Percentiles rank a stretch among this genome's conserved stretches.
phyloP scores from a whole-genome alignment of 2,888 invertebrate genomes.

The Amblyjoppa proteus region DNA sequence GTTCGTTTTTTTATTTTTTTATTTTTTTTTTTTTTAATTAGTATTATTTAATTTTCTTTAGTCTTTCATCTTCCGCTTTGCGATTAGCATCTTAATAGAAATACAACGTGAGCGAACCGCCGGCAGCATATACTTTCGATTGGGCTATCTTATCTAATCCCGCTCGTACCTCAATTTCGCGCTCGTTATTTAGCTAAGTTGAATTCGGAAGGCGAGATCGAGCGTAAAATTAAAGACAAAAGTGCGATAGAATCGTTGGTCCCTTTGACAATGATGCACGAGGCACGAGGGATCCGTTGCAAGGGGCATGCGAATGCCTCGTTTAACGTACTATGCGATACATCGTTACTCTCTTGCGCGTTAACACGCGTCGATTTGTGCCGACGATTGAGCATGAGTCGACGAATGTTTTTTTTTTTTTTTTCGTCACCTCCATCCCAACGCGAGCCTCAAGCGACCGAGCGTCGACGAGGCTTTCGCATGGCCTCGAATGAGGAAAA shows the following conservation, averaged over 20 bases:
- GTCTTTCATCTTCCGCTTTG: neutral
- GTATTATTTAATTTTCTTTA: neutral
- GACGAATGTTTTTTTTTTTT: neutral
- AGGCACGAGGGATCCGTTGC: slow-evolving; percentile 47
- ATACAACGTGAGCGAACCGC: slow-evolving; percentile 18
- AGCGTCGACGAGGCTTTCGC: neutral
- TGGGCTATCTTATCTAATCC: slow-evolving; percentile 13
- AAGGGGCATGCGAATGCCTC: slow-evolving; percentile 7
- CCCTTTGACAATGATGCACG: slow-evolving; percentile 48
- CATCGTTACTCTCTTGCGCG: neutral
- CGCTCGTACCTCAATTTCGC: neutral
- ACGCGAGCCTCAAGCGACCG: neutral
- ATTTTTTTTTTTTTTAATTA: too few species aligned
- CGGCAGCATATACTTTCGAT: slow-evolving; percentile 39
- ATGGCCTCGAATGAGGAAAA: slow-evolving; percentile 9
- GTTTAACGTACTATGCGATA: neutral
- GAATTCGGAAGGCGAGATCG: slow-evolving; percentile 35
- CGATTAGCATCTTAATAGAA: slow-evolving; percentile 13
- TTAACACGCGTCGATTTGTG: neutral
- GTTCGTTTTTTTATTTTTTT: neutral
- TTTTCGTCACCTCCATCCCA: neutral
- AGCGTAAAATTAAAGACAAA: slow-evolving; percentile 18
- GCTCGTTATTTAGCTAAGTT: neutral
- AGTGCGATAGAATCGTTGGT: slow-evolving; percentile 44
- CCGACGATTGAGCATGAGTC: neutral